Evolutionary conservation across 2,888 invertebrate species (phyloP), one percentile per base, ranked within the genome.

Genomic region (Diarsia rubi): DNA sequence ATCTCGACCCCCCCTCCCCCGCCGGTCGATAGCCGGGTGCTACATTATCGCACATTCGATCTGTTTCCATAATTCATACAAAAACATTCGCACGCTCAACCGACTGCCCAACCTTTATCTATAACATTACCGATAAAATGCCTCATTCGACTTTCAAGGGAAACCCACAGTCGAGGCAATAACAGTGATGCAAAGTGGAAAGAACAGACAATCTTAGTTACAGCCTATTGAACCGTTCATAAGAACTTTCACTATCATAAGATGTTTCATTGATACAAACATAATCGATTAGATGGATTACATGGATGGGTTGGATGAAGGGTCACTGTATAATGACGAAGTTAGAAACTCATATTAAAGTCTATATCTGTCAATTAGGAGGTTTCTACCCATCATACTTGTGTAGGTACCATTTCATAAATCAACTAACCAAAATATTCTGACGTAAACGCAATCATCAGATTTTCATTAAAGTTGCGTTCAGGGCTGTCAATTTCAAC

Each of bases 11-110:
- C n/a, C 3, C n/a, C 67, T 24, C 31, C n/a, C 27, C 16, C 24
- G 12, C 3, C 37, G 62, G 14, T 62, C 62, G 42, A 24, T 21
- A 57, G 19, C 45, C 69, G 44, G 52, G 9, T 14, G 44, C 47
- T 63, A 70, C 69, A 69, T 69, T 81, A 71, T 60, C 69, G 14
- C 37, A 54, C 65, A 65, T 66, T 71, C 66, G 24, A 79, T 83
- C 63, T 75, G 60, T 76, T 75, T 82, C 67, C 82, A 82, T 82
- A 73, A 83, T 83, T 83, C 83, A 79, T 76, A 83, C 57, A 79
- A 70, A 80, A 82, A 83, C 69, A 82, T 72, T 60, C 19, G 62
- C 9, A 12, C 37, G 54, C 31, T 64, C 37, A 37, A 60, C 52
- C 31, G 68, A 45, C 65, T 74, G 76, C 59, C 73, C 69, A 70